Evolutionary conservation across 92 coral and sea anemone species (phyloP).

Genomic region (Epizoanthus rinbou): DNA sequence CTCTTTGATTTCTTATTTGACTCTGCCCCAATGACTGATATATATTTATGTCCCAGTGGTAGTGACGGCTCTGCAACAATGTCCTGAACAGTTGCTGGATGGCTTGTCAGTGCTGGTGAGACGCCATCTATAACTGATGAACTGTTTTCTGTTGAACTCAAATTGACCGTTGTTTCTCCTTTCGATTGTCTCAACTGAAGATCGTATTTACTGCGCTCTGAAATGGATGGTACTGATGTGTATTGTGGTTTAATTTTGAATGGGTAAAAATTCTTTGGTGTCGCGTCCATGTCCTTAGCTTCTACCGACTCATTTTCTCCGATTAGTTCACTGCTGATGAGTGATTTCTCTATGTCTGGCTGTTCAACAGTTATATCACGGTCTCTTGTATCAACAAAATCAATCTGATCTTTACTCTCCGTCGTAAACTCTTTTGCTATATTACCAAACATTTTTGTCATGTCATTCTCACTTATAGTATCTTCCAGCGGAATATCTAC

Average conservation of each 20-base stretch:
- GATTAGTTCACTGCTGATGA: neutral
- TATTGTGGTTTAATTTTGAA: conserved; percentile 76
- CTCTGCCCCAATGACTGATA: conserved; percentile 12
- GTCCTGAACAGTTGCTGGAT: neutral
- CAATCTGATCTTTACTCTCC: conserved; percentile 18
- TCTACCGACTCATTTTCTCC: conserved; percentile 21
- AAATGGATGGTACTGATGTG: conserved; percentile 71
- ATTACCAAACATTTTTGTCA: neutral
- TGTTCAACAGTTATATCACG: neutral
- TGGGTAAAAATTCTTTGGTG: conserved; percentile 67
- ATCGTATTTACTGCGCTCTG: conserved; percentile 82
- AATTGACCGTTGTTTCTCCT: conserved; percentile 2
- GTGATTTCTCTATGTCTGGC: neutral
- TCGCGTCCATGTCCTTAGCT: conserved; percentile 8
- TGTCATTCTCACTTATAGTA: neutral
- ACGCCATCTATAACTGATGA: neutral
- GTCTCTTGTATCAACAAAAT: neutral
- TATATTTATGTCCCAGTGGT: neutral
- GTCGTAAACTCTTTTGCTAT: neutral
- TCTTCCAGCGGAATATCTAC: conserved; percentile 89
- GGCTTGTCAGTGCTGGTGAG: neutral
- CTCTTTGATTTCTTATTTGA: conserved; percentile 30
- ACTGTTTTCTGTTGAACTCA: conserved; percentile 10
- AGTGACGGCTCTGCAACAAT: neutral
- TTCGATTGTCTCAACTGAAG: conserved; percentile 43